Base-by-base conservation (phyloP, 1,140 invertebrate genomes). In the Rhopalosiphum padi region DNA sequence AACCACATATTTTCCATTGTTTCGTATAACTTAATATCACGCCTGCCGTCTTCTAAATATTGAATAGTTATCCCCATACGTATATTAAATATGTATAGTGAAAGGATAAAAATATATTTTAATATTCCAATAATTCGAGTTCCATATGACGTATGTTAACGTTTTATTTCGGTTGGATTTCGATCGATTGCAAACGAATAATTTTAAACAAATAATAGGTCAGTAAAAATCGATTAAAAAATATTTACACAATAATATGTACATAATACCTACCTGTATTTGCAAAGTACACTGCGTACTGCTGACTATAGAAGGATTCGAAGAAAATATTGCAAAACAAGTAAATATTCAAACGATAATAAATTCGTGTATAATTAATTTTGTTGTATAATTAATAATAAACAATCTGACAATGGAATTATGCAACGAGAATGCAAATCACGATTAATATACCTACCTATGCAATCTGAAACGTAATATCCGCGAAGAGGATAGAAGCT, bases 361-460 rank as follows among this genome's bases (percentile, higher is more conserved):
- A 48, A 88, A 88, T 30, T 30, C 3, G 43, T 48, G 21, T 51
- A 51, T 48, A 30, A 48, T 87, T 48, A n/a, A 46, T 85, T 46
- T 86, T 43, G 30, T 51, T n/a, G 46, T 35, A 88, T 88, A 88
- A 88, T n/a, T n/a, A 48, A 51, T 88, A 88, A 88, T 86, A 43
- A 51, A n/a, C n/a, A 35, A n/a, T 88, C 7, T 48, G 15, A 88
- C 86, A 88, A 88, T 51, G 46, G 86, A 88, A 88, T 88, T 88
- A 51, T 35, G 30, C 46, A 48, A 88, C 30, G 5, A 51, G 0
- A 88, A 48, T 48, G 86, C 46, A 51, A 88, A n/a, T 46, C 46
- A 51, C 46, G 86, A 51, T 51, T 88, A n/a, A 88, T n/a, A 88
- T 30, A 87, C 7, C 23, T 25, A 60, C 25, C 25, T n/a, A 18